Evolutionary conservation across 2,888 invertebrate species (phyloP).

Genomic region (Xestia rhomboidea): DNA sequence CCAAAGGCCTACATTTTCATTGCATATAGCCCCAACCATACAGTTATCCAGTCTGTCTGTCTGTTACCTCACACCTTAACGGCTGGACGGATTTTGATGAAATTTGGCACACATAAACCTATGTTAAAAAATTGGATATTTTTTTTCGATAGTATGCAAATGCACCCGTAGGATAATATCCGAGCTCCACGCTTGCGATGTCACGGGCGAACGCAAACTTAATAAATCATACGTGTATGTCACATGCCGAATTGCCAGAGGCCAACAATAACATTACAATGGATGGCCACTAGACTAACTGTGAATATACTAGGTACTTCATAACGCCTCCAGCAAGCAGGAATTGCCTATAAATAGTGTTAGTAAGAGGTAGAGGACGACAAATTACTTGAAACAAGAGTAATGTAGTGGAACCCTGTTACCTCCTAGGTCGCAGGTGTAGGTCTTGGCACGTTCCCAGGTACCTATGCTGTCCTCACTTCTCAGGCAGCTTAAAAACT

Average conservation of each 20-base stretch:
- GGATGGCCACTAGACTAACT: constrained; percentile 22
- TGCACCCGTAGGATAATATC: neutral
- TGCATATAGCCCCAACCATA: neutral
- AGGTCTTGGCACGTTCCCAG: constrained; percentile 12
- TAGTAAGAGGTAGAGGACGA: constrained; percentile 21
- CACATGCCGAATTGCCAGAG: neutral
- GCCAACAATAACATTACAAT: constrained; percentile 1
- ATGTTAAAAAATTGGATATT: neutral
- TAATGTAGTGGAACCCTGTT: constrained; percentile 22
- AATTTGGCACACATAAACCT: too few relatives aligned
- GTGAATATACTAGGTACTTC: constrained; percentile 27
- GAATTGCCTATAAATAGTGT: constrained; percentile 52
- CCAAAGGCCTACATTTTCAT: neutral
- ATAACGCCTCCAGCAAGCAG: constrained; percentile 14
- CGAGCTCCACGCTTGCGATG: too few relatives aligned
- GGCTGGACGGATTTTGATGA: neutral
- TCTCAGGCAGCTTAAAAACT: neutral
- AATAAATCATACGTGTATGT: neutral
- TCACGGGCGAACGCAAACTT: neutral
- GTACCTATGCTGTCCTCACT: neutral
- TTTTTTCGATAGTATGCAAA: neutral
- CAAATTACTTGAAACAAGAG: constrained; percentile 52
- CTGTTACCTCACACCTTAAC: neutral
- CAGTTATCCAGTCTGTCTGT: neutral
- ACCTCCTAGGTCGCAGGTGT: constrained; percentile 10